Base-by-base conservation (phyloP, 2,113 vertebrate species). In the Plotosus lineatus region DNA sequence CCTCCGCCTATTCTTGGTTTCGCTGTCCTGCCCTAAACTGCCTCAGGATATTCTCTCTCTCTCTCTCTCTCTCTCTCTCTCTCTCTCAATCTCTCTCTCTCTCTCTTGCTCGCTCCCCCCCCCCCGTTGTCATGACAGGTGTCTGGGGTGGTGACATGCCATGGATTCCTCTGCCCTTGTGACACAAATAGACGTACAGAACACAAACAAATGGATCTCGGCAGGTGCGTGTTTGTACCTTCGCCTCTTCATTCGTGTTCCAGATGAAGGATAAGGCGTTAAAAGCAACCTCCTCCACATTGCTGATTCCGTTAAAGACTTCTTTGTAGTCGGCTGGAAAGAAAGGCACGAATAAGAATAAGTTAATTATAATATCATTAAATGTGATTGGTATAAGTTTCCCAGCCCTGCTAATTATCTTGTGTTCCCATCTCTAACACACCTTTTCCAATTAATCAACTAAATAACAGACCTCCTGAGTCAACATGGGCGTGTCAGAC, bases 221-320 rank as follows among this genome's bases (percentile, higher is more conserved):
- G 21, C 63, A 21, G 50, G 56, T 77, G 33, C 68, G 26, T 72
- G 65, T 72, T 69, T 36, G 56, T 76, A 99, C 97, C 96, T 99
- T 99, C 78, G 97, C 98, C 68, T 99, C 98, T 79, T 98, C 97
- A 0, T 88, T 95, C 75, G 96, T 86, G 82, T 97, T 96, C 98
- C 98, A 99, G 77, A 98, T 87, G 5, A 99, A 99, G 83, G 98
- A 99, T 74, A 99, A 90, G 0, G 98, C 98, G 0, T 99, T 99
- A 86, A 98, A 99, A 50, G 97, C 96, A 56, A 98, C 89, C 88
- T 99, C 98, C 77, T 99, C 97, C 0, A 99, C 93, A 78, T 96
- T 94, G 88, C 95, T 95, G 75, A 98, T 95, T 0, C 96, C 96
- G 75, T 94, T 97, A 92, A 95, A 97, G 81, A 97, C 98, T 83